Base-by-base conservation (phyloP, 2,113 vertebrate genomes). In the Hydrolagus affinis region DNA sequence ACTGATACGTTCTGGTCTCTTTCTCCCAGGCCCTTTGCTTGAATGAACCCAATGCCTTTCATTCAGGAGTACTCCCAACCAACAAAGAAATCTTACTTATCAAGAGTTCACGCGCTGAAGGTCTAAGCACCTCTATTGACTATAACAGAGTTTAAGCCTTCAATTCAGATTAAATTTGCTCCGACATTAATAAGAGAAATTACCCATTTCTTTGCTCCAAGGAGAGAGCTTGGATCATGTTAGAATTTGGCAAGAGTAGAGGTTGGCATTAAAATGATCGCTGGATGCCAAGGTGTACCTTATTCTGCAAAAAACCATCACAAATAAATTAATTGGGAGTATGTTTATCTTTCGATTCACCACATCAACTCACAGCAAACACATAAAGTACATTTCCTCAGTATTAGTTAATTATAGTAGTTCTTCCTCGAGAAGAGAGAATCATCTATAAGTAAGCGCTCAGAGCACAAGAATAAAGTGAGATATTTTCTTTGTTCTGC, bases 121-220 rank as follows among this genome's bases (percentile, higher is more conserved):
- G 66, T 66, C 25, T 66, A 8, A 83, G 11, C 78, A 21, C 62
- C 21, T 83, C 78, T 28, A 80, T 60, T 80, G 60, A 83, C 62
- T 30, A 66, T 83, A 83, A 83, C 23, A 83, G 59, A 83, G 60
- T 15, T 83, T 64, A 66, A 30, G 25, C 66, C 66, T 83, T 66
- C 62, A 19, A 19, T 30, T 28, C 62, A 21, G 28, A 83, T 62
- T 78, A 78, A 66, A 10, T 8, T 28, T 6, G 44, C 59, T 64
- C n/a, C 32, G 72, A 28, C 17, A 80, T 64, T 32, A 83, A 83
- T 83, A 66, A 62, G 59, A 64, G 44, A 83, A 66, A 83, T 66
- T 68, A 66, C 62, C 21, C 23, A 15, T 30, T 19, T 30, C 17
- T 21, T 66, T 60, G 15, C 59, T 83, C 60, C 78, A 68, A 83